These are phyloP conservation scores for Drosophila willistoni DNA, from an alignment of 1,140 invertebrate species.

Conservation along the genomic window DNA sequence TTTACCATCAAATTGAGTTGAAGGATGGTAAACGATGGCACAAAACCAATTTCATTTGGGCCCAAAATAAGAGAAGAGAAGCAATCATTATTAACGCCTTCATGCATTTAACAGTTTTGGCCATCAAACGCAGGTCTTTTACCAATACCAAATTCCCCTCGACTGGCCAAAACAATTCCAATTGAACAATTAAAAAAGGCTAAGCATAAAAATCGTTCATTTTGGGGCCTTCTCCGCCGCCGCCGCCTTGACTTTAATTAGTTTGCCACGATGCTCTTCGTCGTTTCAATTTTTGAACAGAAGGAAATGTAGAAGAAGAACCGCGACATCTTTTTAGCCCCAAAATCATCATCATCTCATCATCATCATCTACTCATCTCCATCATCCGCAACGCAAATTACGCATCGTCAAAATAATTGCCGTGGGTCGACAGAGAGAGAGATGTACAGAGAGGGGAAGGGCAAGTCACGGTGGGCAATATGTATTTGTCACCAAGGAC, in stretches of 20 bases:
- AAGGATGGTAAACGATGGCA: background rate
- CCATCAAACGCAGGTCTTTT: constrained; percentile 59
- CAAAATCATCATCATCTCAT: constrained; percentile 22
- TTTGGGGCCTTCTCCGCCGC: constrained; percentile 31
- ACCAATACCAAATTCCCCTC: constrained; percentile 12
- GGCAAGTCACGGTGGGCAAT: too few relatives aligned
- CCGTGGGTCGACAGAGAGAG: constrained; percentile 64
- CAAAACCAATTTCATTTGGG: constrained; percentile 60
- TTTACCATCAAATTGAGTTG: constrained; percentile 70
- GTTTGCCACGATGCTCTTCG: constrained; percentile 72
- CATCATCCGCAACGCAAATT: constrained; percentile 77
- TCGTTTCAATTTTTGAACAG: constrained; percentile 60
- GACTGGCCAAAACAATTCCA: constrained; percentile 4
- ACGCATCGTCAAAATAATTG: constrained; percentile 80
- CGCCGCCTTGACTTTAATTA: constrained; percentile 65
- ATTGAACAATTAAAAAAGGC: constrained; percentile 77
- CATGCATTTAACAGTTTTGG: constrained; percentile 62
- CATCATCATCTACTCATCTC: constrained; percentile 37
- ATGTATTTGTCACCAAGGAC: too few relatives aligned
- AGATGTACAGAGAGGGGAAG: too few relatives aligned
- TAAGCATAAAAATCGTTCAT: constrained; percentile 78
- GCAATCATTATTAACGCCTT: constrained; percentile 55
- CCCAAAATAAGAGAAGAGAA: constrained; percentile 23
- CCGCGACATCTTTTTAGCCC: constrained; percentile 38
- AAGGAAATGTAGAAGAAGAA: constrained; percentile 2